These are phyloP conservation scores for Sternotherus odoratus DNA, from an alignment of 2,797 vertebrate genomes.

Conservation along the genomic window DNA sequence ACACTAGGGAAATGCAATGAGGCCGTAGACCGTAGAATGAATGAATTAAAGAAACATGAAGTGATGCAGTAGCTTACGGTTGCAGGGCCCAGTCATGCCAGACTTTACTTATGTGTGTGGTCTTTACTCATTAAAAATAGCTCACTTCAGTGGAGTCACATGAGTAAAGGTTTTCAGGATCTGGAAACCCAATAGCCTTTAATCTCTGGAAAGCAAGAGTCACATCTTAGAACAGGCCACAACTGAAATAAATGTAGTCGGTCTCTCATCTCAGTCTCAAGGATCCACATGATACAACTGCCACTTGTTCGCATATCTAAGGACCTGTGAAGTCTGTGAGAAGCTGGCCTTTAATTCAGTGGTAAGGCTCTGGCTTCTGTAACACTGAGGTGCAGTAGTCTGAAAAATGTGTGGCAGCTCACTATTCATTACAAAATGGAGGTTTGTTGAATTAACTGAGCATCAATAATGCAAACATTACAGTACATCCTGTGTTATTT, in stretches of 20 bases:
- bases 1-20: neutral
- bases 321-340: neutral
- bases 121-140: neutral
- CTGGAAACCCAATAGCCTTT: neutral
- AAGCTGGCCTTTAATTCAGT: neutral
- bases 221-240: neutral
- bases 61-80: neutral
- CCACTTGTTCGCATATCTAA: neutral
- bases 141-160: neutral
- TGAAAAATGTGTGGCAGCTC: slow-evolving; percentile 38
- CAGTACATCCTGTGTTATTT: slow-evolving; percentile 36
- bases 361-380: slow-evolving; percentile 1
- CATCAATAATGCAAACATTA: slow-evolving; percentile 45
- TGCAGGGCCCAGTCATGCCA: neutral
- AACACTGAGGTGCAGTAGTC: neutral
- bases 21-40: neutral
- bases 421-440: slow-evolving; percentile 54
- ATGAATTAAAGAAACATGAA: neutral
- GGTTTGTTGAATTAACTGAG: slow-evolving; percentile 54
- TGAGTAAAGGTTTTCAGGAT: neutral
- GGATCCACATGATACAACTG: slow-evolving; percentile 47
- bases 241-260: neutral
- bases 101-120: neutral
- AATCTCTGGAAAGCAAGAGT: neutral
- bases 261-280: slow-evolving; percentile 22